Evolutionary conservation across 2,113 vertebrate genomes (phyloP).

Genomic region (Antechinus stuartii): DNA sequence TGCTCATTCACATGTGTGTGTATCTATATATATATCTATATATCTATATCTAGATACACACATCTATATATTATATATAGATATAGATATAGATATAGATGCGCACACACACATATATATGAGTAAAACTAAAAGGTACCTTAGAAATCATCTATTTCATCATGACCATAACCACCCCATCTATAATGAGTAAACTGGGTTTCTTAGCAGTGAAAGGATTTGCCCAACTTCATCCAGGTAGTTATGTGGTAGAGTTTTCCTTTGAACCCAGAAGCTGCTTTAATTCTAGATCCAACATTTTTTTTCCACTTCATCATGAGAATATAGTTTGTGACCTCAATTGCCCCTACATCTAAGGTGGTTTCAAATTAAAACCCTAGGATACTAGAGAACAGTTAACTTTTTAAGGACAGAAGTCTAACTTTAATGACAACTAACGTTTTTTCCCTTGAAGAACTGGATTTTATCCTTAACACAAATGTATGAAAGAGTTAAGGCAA

Average conservation of each 20-base stretch:
- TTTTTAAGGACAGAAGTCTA: constrained; percentile 6
- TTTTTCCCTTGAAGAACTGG: neutral
- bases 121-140: neutral
- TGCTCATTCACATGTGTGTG: neutral
- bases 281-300: neutral
- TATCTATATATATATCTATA: too few species aligned
- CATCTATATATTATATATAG: too few species aligned
- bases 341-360: neutral
- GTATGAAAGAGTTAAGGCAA: neutral
- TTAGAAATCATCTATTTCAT: neutral
- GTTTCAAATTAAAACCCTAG: neutral
- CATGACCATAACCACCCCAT: neutral
- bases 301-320: neutral
- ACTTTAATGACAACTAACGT: neutral
- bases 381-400: neutral
- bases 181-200: neutral
- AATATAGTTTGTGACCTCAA: neutral
- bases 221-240: neutral
- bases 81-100: too few species aligned
- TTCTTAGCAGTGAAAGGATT: neutral
- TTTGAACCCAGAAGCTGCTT: neutral
- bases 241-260: neutral
- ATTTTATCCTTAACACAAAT: neutral
- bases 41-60: too few species aligned
- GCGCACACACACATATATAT: neutral